Evolutionary conservation across 35 echinoderm and acorn worm species (phyloP).

Genomic region (Heliocidaris tuberculata): DNA sequence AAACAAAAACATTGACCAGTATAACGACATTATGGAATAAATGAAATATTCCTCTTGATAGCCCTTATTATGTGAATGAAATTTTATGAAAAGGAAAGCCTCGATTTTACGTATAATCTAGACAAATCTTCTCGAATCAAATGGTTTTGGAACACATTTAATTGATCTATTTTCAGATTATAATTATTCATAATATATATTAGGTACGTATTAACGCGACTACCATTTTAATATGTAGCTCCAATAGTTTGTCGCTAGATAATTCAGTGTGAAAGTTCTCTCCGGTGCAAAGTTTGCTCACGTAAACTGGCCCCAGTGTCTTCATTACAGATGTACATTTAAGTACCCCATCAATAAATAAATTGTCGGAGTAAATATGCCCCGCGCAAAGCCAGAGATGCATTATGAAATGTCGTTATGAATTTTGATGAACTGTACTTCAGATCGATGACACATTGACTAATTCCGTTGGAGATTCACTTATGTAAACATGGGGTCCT

Average conservation of each 20-base stretch:
- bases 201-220: no score
- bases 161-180: not conserved
- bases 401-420: not conserved
- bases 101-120: no score
- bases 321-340: not conserved
- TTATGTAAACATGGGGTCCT: not conserved
- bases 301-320: not conserved
- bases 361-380: not conserved
- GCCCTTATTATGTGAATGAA: no score
- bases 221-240: not conserved
- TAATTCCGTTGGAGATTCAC: not conserved
- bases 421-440: constrained; percentile 5
- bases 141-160: no score
- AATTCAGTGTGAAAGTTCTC: not conserved
- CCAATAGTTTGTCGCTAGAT: no score
- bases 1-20: no score
- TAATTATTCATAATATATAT: not conserved
- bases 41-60: no score
- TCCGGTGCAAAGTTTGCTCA: not conserved
- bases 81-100: no score
- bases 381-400: not conserved
- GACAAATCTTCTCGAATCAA: no score
- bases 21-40: no score
- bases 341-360: constrained; percentile 4
- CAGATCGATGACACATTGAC: not conserved